Evolutionary conservation across 2,113 vertebrate species (phyloP), one percentile per base, ranked within the genome.

Genomic region (Clarias magur): DNA sequence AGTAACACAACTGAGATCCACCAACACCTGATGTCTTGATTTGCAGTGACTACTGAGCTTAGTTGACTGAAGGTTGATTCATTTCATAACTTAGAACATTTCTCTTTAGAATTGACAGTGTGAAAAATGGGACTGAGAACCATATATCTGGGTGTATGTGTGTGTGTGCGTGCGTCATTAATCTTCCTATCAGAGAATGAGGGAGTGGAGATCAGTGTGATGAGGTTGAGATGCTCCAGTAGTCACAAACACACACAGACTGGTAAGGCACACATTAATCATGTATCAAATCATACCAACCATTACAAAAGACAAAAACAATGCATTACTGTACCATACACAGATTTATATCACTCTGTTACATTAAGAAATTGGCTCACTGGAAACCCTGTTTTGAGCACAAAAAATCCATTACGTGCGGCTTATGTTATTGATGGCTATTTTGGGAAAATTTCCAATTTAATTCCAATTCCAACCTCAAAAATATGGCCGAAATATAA

Each of bases 131-230:
- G 60, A 23, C 30, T 23, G 60, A 78, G 54, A 78, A 13, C 19
- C n/a, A 5, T 73, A 59, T 57, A 54, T 34, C 34, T 70, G 60
- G 10, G 78, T 42, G 70, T 72, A 53, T 19, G 76, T 62, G 70
- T 72, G 75, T 80, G 85, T 75, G 30, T 85, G 81, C 63, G n/a
- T 57, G 27, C 27, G 7, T 75, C 38, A 86, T 80, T 80, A 79
- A 78, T 79, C 76, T 54, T 80, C 76, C 57, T 67, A 38, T 86
- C 85, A 80, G 54, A 23, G 63, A 53, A 78, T 25, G 70, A 85
- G 56, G 56, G 56, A 57, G 17, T 59, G 27, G 21, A 60, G 30
- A 75, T 75, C 56, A 60, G 83, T 5, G 34, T 85, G 30, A 85
- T 85, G 10, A 34, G 70, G 23, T 16, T 60, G 34, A n/a, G 68